Evolutionary conservation across 2,888 invertebrate genomes (phyloP).

Genomic region (Rhodophaea formosa): DNA sequence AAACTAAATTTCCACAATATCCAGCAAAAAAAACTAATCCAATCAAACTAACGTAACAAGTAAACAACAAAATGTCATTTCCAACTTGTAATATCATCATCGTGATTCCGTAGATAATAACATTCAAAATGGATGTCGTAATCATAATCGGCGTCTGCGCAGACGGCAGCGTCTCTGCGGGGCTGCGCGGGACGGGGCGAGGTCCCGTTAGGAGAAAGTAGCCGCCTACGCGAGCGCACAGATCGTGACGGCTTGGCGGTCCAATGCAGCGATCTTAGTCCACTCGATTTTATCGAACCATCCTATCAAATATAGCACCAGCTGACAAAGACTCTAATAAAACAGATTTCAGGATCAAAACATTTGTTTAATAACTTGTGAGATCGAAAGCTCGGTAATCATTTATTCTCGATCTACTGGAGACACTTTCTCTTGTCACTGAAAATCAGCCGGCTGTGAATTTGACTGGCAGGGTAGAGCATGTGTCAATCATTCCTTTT

Average conservation of each 20-base stretch:
- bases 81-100: slow-evolving; percentile 51
- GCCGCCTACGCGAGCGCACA: slow-evolving; percentile 68
- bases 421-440: slow-evolving; percentile 53
- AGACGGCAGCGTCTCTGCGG: slow-evolving; percentile 35
- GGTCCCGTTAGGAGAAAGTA: slow-evolving; percentile 80
- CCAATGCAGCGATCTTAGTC: slow-evolving; percentile 54
- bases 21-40: slow-evolving; percentile 31
- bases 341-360: slow-evolving; percentile 29
- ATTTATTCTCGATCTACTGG: not conserved
- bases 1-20: slow-evolving; percentile 17
- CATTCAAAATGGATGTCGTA: slow-evolving; percentile 68
- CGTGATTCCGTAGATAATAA: slow-evolving; percentile 61
- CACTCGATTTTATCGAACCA: slow-evolving; percentile 56
- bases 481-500: slow-evolving; percentile 48
- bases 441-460: slow-evolving; percentile 46
- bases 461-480: slow-evolving; percentile 43
- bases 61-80: slow-evolving; percentile 46
- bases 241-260: slow-evolving; percentile 58
- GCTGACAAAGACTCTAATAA: slow-evolving; percentile 21
- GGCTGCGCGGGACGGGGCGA: slow-evolving; percentile 42
- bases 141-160: slow-evolving; percentile 54
- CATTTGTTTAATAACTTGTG: slow-evolving; percentile 4
- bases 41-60: slow-evolving; percentile 34
- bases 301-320: slow-evolving; percentile 39
- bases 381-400: not conserved